Base-by-base conservation (phyloP, 2,888 invertebrate genomes). In the Protophormia terraenovae region DNA sequence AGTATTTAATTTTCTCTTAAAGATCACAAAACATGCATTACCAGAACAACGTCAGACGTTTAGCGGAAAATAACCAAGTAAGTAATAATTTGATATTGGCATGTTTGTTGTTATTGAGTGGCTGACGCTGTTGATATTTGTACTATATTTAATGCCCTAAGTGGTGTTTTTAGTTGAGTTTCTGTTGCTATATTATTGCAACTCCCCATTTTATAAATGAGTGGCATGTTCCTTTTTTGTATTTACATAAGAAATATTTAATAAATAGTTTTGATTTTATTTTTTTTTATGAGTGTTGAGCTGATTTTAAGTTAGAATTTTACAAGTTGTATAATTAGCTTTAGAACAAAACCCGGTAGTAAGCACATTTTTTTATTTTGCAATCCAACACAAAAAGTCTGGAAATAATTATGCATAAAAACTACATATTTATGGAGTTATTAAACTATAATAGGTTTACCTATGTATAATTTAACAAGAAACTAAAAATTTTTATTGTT, bases 11-110 rank as follows among this genome's bases (percentile, higher is more conserved):
- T 80, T 80, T 64, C 14, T 45, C 2, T 22, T 53, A 45, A 66
- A 58, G 27, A 73, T 55, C 38, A 29, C 12, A 47, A 27, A 53
- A 60, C 69, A 71, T 71, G 60, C 78, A 64, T 24, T 71, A 8
- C 22, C 53, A 10, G n/a, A 8, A 60, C 60, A 3, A 60, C 50
- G 53, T 64, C 50, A 45, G 47, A 35, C 19, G 14, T 73, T 66
- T 47, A 58, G 81, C 24, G 72, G 82, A 64, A 82, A 82, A 78
- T 81, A 72, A 45, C 16, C 72, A 77, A 60, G 77, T 69, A 84
- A 81, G 81, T 76, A 62, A 81, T 85, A 85, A 85, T 85, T 85
- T 82, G 67, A 78, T 72, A 85, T 85, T 82, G 82, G 85, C 85
- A 85, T 85, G 85, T 85, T 75, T 53, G 50, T 12, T 58, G n/a